Evolutionary conservation across 1,140 invertebrate genomes (phyloP).

Genomic region (Diorhabda carinulata): DNA sequence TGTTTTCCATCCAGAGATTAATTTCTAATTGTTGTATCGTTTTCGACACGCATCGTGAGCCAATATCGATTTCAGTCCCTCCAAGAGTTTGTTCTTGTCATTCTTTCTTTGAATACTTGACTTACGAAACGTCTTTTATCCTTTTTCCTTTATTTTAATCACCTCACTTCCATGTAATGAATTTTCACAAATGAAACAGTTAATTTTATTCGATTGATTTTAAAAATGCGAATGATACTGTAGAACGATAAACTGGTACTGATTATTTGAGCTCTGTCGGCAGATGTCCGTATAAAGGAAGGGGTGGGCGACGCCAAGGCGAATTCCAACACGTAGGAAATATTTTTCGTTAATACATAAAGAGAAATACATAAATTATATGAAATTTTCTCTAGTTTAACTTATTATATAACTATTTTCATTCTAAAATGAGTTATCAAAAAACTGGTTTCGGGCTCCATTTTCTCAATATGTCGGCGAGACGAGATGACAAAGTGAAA

Average conservation of each 20-base stretch:
- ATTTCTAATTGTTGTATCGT: constrained; percentile 11
- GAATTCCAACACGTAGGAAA: constrained; percentile 2
- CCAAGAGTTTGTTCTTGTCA: constrained; percentile 8
- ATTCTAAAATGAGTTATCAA: neutral
- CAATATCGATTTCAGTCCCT: constrained; percentile 12
- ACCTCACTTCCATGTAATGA: constrained; percentile 8
- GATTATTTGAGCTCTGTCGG: neutral
- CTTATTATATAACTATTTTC: constrained; percentile 8
- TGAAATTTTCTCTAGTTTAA: constrained; percentile 3
- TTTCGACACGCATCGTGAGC: constrained; percentile 16
- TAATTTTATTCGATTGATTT: neutral
- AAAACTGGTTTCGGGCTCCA: constrained; percentile 1
- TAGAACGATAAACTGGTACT: constrained; percentile 3
- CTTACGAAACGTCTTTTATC: constrained; percentile 10
- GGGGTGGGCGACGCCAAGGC: neutral
- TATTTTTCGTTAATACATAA: constrained; percentile 1
- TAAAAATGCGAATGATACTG: constrained; percentile 2
- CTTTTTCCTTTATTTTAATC: constrained; percentile 10
- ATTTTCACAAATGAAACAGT: constrained; percentile 17
- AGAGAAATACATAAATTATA: neutral
- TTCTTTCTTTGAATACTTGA: constrained; percentile 10
- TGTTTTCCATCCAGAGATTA: neutral
- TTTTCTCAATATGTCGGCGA: constrained; percentile 3
- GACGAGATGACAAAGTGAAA: constrained; percentile 5
- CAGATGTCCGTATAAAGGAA: neutral